A percentile compares a stretch with the other conserved stretches of the same genome.
Evolutionary conservation across 2,797 vertebrate species (phyloP).

Genomic region (Xyrichtys novacula): DNA sequence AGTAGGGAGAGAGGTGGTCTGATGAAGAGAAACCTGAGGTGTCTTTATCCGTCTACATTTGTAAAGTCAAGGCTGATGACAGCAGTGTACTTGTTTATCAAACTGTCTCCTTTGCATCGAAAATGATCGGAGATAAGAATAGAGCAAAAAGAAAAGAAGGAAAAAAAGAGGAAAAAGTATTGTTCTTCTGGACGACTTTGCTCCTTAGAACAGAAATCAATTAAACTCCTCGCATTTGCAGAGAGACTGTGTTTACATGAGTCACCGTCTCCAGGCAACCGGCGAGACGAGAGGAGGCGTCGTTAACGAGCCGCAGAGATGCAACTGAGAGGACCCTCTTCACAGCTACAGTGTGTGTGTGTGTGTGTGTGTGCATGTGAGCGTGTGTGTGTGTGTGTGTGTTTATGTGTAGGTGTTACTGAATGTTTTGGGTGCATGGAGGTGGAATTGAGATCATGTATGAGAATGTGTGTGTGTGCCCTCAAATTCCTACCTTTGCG

Average conservation of each 20-base stretch:
- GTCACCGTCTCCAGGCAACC: constrained; percentile 31
- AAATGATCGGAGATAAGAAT: not conserved
- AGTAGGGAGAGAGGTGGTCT: no score
- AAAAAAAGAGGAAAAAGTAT: not conserved
- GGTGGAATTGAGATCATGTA: constrained; percentile 27
- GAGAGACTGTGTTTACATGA: constrained; percentile 32
- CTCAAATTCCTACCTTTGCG: not conserved
- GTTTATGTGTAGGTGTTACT: constrained; percentile 24
- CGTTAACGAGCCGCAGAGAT: constrained; percentile 37
- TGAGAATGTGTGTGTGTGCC: not conserved
- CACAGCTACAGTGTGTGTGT: not conserved
- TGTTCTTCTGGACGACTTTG: constrained; percentile 1
- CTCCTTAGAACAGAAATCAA: constrained; percentile 31
- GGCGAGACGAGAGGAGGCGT: not conserved
- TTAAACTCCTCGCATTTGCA: constrained; percentile 8
- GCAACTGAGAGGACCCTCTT: constrained; percentile 28
- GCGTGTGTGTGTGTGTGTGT: constrained; percentile 8
- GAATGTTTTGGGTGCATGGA: constrained; percentile 17
- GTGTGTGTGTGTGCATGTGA: constrained; percentile 6
- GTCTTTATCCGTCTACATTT: not conserved
- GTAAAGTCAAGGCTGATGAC: not conserved
- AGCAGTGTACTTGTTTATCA: not conserved
- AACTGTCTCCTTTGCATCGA: not conserved
- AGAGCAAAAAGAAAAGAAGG: not conserved
- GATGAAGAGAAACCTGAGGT: not conserved